Evolutionary conservation across 2,888 invertebrate genomes (phyloP), one percentile per base, ranked within the genome.

Genomic region (Torymus auratus): DNA sequence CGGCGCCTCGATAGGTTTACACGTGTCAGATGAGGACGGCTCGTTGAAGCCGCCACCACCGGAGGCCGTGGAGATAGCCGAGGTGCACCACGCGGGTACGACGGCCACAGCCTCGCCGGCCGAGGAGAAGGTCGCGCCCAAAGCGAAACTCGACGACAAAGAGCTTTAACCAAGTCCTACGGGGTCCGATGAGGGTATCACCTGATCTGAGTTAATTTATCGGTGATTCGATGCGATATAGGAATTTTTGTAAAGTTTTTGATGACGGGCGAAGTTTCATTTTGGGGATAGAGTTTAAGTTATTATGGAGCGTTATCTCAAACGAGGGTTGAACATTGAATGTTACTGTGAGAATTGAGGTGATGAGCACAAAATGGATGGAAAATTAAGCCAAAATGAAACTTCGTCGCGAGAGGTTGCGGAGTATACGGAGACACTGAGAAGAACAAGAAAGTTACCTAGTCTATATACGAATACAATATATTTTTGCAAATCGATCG

Each of bases 1-100:
- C 67, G 96, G 96, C 2, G 96, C 96, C 28, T 96, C 96, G 2
- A 96, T 97, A 83, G 96, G 97, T 3, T 91, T 96, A 65, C 94
- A 94, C 80, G 93, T 96, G 67, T 93, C 94, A 4, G 95, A 94
- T 80, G 95, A 95, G 85, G 95, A 95, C 85, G 94, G 87, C 53
- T 88, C 89, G 1, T 84, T 88, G 53, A 88, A 89, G 73, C 88
- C 90, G 3, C 91, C 84, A 82, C 87, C 84, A 1, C 88, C 90
- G 7, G 87, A 88, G 0, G 85, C 88, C 7, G 87, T 90, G 2
- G 91, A 91, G 80, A 67, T 91, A 0, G 89, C 89, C 0, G 90
- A 91, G 13, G 88, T 91, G 13, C 91, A 91, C 75, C 60, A 79
- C 20, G 82, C 83, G 13, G 79, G 86, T 53, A 86, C 85, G 13